Base-by-base conservation (phyloP, 2,888 invertebrate species). In the Parelbella ahira region DNA sequence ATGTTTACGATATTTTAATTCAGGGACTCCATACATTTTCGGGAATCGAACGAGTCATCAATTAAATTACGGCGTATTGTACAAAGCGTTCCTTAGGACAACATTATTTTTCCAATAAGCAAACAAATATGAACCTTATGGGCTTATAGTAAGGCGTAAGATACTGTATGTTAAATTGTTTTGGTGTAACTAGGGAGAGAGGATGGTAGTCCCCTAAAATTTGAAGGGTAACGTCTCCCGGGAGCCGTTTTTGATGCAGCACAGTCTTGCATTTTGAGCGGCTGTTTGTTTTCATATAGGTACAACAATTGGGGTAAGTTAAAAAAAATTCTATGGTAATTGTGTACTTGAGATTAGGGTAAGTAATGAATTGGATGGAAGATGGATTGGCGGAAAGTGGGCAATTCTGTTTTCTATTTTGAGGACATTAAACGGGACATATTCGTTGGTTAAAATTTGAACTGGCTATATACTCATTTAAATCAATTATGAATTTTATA, bases 31-130 rank as follows among this genome's bases (percentile, higher is more conserved):
- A 75, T 76, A 70, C 73, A 78, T 83, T 80, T 79, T 68, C 66
- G 64, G 67, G 71, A 80, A 82, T 82, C 77, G 82, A 81, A 81
- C 73, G 64, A 71, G 78, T 81, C 83, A 82, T 86, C 84, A 82
- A 84, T 86, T 83, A 81, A 83, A 84, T 86, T 82, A 83, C 80
- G 75, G 77, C 80, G 76, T 81, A 67, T 70, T 60, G 68, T 62
- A 60, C 54, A 52, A 56, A 64, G 54, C 58, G 51, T 52, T 43
- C 30, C 8, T n/a, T n/a, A n/a, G n/a, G n/a, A n/a, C n/a, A n/a
- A n/a, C n/a, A n/a, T n/a, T n/a, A n/a, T n/a, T n/a, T n/a, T n/a
- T n/a, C n/a, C n/a, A n/a, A n/a, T n/a, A n/a, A n/a, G n/a, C n/a
- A n/a, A n/a, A n/a, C n/a, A n/a, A n/a, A n/a, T n/a, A n/a, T n/a